phyloP scores from a whole-genome alignment of 2,888 invertebrate species.

The Synergus gifuensis region DNA sequence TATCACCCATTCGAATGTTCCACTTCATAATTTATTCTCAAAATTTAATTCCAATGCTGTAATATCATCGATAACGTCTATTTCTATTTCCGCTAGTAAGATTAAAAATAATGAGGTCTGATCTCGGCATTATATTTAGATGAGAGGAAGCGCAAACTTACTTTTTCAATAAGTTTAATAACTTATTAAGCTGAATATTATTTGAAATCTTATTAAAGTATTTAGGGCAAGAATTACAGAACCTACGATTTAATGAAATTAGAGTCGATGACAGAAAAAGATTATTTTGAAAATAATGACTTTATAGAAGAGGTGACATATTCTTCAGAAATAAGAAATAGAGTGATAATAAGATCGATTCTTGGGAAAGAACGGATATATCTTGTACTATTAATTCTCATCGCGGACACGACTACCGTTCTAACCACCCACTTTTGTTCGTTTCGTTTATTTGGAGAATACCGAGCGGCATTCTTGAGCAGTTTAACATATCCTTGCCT shows the following conservation, averaged over 20 bases:
- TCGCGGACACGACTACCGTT: slow-evolving; percentile 19
- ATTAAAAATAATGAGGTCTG: background rate
- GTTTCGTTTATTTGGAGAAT: slow-evolving; percentile 69
- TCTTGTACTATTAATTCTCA: background rate
- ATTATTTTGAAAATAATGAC: background rate
- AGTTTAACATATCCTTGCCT: slow-evolving; percentile 71
- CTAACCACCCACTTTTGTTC: slow-evolving; percentile 40
- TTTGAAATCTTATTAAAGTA: background rate
- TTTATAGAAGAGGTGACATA: too few species aligned
- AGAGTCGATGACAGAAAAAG: background rate
- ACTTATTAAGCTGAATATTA: background rate
- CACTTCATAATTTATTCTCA: background rate
- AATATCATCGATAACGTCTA: slow-evolving; percentile 1
- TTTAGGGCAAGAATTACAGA: background rate
- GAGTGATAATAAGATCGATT: background rate
- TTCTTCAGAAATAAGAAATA: background rate
- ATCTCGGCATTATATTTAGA: slow-evolving; percentile 2
- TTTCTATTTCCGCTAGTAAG: background rate
- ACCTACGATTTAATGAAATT: background rate
- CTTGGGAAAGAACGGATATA: background rate
- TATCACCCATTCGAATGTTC: background rate
- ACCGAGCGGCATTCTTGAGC: slow-evolving; percentile 68
- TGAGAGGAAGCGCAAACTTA: background rate
- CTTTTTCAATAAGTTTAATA: background rate
- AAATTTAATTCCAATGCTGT: background rate